phyloP scores from a whole-genome alignment of 2,888 invertebrate species.

The Perdita meconis region DNA sequence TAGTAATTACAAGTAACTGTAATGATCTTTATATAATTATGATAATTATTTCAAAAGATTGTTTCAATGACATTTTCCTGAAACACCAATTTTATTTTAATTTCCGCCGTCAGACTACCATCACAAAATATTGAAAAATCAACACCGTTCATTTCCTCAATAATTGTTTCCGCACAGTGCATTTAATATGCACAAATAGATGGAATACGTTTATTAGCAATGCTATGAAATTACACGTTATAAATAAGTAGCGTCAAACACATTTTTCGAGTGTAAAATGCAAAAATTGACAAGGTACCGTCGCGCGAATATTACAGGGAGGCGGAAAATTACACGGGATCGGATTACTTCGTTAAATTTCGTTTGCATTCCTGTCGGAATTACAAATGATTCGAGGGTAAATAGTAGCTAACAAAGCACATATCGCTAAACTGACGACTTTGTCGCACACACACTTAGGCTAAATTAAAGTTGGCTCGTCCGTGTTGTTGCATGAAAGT shows the following conservation, averaged over 20 bases:
- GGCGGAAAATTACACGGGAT: background rate
- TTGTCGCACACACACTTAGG: conserved; percentile 27
- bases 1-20: no score
- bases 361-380: background rate
- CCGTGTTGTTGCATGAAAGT: conserved; percentile 68
- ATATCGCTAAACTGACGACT: conserved; percentile 40
- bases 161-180: background rate
- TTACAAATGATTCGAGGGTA: conserved; percentile 1
- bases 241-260: background rate
- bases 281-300: background rate
- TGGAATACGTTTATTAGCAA: background rate
- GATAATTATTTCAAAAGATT: no score
- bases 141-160: background rate
- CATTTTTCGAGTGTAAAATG: background rate
- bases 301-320: background rate
- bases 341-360: conserved; percentile 3
- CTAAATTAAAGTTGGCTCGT: conserved; percentile 48
- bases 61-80: background rate
- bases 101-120: background rate
- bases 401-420: conserved; percentile 22
- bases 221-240: background rate
- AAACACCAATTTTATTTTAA: background rate
- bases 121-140: background rate
- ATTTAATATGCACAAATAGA: background rate
- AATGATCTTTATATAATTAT: no score